These are phyloP conservation scores for Drosophila tsacasi DNA, from an alignment of 1,140 invertebrate genomes.

Conservation along the genomic window DNA sequence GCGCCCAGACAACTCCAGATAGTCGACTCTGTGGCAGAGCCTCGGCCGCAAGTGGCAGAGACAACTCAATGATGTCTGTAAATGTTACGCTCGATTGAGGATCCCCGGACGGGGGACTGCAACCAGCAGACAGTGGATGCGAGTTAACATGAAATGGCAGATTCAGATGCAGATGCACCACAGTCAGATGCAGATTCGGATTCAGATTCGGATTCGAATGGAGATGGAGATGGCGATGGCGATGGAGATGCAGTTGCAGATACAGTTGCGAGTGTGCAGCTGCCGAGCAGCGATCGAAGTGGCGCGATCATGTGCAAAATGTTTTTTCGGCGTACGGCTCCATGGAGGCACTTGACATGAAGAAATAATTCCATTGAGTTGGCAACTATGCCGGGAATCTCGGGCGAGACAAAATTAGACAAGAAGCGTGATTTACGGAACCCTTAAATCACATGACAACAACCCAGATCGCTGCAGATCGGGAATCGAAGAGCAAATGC, in stretches of 20 bases:
- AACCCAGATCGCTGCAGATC: slow-evolving; percentile 42
- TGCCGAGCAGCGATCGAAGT: slow-evolving; percentile 46
- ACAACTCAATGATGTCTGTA: slow-evolving; percentile 64
- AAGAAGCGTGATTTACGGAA: slow-evolving; percentile 81
- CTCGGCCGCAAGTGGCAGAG: slow-evolving; percentile 54
- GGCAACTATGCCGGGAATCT: slow-evolving; percentile 76
- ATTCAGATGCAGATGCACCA: slow-evolving; percentile 44
- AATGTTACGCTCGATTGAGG: slow-evolving; percentile 69
- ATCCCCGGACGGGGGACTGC: slow-evolving; percentile 41
- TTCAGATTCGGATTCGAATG: slow-evolving; percentile 20
- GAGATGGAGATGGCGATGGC: slow-evolving; percentile 34
- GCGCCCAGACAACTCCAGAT: slow-evolving; percentile 39
- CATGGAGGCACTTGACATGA: slow-evolving; percentile 76
- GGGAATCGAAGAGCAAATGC: slow-evolving; percentile 77
- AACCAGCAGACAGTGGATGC: slow-evolving; percentile 25
- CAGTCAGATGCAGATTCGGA: slow-evolving; percentile 25
- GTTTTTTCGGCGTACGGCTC: slow-evolving; percentile 18
- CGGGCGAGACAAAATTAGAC: slow-evolving; percentile 81
- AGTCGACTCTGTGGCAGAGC: slow-evolving; percentile 32
- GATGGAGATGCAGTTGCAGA: slow-evolving; percentile 46
- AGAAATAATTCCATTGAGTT: slow-evolving; percentile 82
- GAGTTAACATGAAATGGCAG: slow-evolving; percentile 52
- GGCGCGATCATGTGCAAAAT: slow-evolving; percentile 68
- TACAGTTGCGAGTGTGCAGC: slow-evolving; percentile 45
- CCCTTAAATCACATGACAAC: slow-evolving; percentile 79